These are phyloP conservation scores for Morphnarchus princeps DNA, from an alignment of 2,113 vertebrate species.

Conservation along the genomic window DNA sequence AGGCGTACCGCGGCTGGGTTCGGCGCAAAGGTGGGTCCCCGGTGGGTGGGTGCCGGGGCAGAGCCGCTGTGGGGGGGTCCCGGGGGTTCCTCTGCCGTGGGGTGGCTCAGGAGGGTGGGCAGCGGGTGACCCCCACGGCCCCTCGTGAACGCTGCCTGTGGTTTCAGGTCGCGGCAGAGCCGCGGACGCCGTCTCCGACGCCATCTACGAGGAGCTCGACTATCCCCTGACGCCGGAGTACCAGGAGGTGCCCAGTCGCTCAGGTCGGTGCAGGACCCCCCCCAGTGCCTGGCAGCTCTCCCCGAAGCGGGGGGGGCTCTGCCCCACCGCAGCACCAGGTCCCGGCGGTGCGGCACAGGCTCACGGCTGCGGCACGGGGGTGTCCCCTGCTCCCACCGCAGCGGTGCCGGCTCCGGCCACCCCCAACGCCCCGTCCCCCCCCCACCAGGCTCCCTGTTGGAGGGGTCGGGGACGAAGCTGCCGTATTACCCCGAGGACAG, in stretches of 20 bases:
- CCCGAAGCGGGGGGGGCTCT: rapidly evolving
- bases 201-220: conserved; percentile 14
- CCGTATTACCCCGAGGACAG: neutral
- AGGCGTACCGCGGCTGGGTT: neutral
- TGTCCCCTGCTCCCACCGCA: rapidly evolving
- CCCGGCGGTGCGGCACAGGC: rapidly evolving
- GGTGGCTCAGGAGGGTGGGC: neutral
- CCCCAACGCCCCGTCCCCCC: rapidly evolving
- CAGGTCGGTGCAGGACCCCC: neutral
- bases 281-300: neutral
- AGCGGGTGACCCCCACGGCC: neutral
- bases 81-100: rapidly evolving
- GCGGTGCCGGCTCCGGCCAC: rapidly evolving
- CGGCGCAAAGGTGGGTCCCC: neutral
- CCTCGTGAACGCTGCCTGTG: rapidly evolving
- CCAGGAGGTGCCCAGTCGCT: neutral
- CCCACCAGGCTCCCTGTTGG: neutral
- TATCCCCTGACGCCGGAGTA: neutral
- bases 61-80: rapidly evolving
- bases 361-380: rapidly evolving
- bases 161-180: neutral
- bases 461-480: neutral
- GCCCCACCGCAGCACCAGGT: rapidly evolving
- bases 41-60: rapidly evolving
- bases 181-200: rapidly evolving